phyloP scores from a whole-genome alignment of 2,113 vertebrate genomes.

The Taxidea taxus region DNA sequence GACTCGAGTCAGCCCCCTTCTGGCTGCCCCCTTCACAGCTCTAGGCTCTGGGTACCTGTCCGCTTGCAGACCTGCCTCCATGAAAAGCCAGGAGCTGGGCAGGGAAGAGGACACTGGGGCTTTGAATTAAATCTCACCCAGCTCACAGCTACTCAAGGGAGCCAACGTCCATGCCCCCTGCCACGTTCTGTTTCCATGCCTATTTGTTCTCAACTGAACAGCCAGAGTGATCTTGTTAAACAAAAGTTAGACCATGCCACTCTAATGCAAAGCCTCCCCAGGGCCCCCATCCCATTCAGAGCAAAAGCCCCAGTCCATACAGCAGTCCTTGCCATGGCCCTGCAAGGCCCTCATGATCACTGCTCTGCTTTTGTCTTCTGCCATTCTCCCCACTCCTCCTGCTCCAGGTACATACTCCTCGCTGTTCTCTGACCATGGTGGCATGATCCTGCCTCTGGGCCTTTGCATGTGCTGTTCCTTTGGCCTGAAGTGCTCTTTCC shows the following conservation, averaged over 20 bases:
- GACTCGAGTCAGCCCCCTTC: accelerated
- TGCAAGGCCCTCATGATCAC: not conserved
- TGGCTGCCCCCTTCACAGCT: not conserved
- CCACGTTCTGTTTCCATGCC: not conserved
- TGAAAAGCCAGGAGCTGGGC: not conserved
- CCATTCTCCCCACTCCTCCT: not conserved
- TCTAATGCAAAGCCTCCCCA: not conserved
- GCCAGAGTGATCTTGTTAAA: not conserved
- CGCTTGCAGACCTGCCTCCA: not conserved
- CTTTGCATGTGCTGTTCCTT: not conserved
- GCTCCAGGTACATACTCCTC: not conserved
- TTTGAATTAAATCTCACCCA: not conserved
- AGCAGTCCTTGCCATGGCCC: not conserved
- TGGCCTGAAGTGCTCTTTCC: not conserved
- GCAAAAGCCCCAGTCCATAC: not conserved
- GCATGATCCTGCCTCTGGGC: not conserved
- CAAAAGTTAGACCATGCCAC: not conserved
- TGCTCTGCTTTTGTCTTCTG: not conserved
- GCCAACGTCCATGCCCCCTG: not conserved
- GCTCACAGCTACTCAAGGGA: not conserved
- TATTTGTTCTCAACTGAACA: too few relatives aligned
- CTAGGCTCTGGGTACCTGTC: not conserved
- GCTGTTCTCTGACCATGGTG: not conserved
- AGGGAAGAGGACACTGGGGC: not conserved
- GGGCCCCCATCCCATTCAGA: not conserved